These are phyloP conservation scores for Clarias batrachus DNA, from an alignment of 2,113 vertebrate species.

Conservation along the genomic window DNA sequence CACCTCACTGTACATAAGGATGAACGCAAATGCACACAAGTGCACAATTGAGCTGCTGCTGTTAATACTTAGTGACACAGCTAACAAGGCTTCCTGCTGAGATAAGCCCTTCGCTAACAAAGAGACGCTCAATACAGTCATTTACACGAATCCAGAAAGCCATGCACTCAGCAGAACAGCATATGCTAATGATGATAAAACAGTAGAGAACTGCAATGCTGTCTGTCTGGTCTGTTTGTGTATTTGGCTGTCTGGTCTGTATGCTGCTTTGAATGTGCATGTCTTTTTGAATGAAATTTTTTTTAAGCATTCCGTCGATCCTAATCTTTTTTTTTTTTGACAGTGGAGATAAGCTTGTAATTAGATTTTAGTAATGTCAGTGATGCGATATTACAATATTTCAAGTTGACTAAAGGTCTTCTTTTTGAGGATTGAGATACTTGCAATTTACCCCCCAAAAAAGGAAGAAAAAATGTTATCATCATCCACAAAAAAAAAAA, in stretches of 20 bases:
- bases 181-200: constrained; percentile 15
- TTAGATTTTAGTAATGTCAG: not conserved
- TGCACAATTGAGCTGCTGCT: constrained; percentile 23
- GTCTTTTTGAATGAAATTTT: not conserved
- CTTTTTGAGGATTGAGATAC: too few species aligned
- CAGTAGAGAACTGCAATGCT: not conserved
- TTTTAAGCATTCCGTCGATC: too few species aligned
- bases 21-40: not conserved
- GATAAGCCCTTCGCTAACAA: constrained; percentile 48
- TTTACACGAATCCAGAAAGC: constrained; percentile 34
- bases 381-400: not conserved
- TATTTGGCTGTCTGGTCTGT: not conserved
- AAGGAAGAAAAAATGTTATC: too few species aligned
- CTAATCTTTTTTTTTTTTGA: too few species aligned
- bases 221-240: not conserved
- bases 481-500: too few species aligned
- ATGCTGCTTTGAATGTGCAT: not conserved
- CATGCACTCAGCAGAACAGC: constrained; percentile 7
- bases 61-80: constrained; percentile 39
- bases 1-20: not conserved
- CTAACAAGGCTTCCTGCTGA: constrained; percentile 46
- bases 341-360: not conserved
- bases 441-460: too few species aligned
- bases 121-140: constrained; percentile 39
- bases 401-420: not conserved